These are phyloP conservation scores for Merops nubicus DNA, from an alignment of 2,113 vertebrate genomes.

Conservation along the genomic window DNA sequence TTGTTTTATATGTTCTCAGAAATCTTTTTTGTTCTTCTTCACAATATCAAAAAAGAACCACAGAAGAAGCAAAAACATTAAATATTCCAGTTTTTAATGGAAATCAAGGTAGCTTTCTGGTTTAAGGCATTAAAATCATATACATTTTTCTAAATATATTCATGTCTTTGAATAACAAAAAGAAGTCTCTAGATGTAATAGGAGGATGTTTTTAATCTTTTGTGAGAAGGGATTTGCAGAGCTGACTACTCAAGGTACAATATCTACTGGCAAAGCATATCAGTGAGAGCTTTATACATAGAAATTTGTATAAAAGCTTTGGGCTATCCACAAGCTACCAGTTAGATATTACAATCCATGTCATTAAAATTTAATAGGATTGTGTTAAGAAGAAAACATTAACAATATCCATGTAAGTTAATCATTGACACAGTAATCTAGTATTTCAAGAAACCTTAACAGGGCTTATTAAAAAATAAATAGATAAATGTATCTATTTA, in stretches of 20 bases:
- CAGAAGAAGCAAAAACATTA: conserved; percentile 81
- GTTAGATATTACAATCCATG: conserved; percentile 79
- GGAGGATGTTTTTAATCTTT: conserved; percentile 87
- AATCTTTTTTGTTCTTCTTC: conserved; percentile 82
- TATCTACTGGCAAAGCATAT: conserved; percentile 84
- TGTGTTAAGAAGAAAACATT: conserved; percentile 78
- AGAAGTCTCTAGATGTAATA: conserved; percentile 86
- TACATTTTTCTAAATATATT: conserved; percentile 85
- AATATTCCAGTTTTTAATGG: conserved; percentile 83
- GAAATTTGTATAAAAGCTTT: conserved; percentile 85
- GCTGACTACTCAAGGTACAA: conserved; percentile 83
- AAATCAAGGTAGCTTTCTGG: conserved; percentile 80
- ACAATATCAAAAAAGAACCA: conserved; percentile 81
- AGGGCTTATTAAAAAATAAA: conserved; percentile 70
- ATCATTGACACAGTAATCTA: conserved; percentile 77
- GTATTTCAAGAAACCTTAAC: conserved; percentile 73
- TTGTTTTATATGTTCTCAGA: conserved; percentile 87
- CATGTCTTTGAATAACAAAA: conserved; percentile 88
- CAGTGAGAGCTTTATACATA: conserved; percentile 81
- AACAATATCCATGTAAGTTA: conserved; percentile 77
- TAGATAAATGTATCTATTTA: conserved; percentile 66
- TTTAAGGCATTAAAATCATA: conserved; percentile 85
- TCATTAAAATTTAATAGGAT: conserved; percentile 84
- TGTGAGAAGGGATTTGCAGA: conserved; percentile 83
- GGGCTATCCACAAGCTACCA: conserved; percentile 78